Base-by-base conservation (phyloP, 2,888 invertebrate genomes). In the Limnephilus auricula region DNA sequence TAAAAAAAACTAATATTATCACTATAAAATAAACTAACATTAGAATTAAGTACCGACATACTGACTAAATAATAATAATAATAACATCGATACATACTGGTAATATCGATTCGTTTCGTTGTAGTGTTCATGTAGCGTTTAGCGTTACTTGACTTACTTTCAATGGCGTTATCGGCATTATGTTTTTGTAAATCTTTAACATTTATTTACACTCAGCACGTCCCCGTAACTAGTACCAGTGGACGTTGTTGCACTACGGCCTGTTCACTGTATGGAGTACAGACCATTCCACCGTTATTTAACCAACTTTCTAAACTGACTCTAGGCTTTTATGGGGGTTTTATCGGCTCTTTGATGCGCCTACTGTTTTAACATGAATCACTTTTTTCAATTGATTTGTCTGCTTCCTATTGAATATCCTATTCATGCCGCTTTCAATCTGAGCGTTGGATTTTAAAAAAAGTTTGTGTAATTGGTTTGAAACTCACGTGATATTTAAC, bases 221-320 rank as follows among this genome's bases (percentile, higher is more conserved):
- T 65, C 5, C 65, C 65, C 25, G 65, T 65, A 65, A n/a, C 65
- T 65, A 65, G 65, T n/a, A 65, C 65, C 65, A 65, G 65, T n/a
- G 65, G 6, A 65, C 65, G 65, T 9, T 65, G 65, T n/a, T n/a
- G n/a, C n/a, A 65, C 65, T 25, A 9, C 65, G 65, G 5, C 5
- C 25, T 25, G 65, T 18, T 18, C 18, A 13, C 0, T 1, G 15
- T 25, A 65, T 6, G 18, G 25, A 65, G 15, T 25, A 65, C 25
- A 13, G 25, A 65, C 6, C 65, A 65, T 65, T 65, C 25, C 6
- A 25, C 65, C n/a, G 65, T 65, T 65, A 65, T 65, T 25, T 65
- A 65, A n/a, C 65, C 65, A 65, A 65, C 65, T 65, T 65, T 65
- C 65, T 65, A 65, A 65, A 65, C n/a, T n/a, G 65, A 65, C 65